These are phyloP conservation scores for Nycticorax nycticorax DNA, from an alignment of 2,113 vertebrate species.

Conservation along the genomic window DNA sequence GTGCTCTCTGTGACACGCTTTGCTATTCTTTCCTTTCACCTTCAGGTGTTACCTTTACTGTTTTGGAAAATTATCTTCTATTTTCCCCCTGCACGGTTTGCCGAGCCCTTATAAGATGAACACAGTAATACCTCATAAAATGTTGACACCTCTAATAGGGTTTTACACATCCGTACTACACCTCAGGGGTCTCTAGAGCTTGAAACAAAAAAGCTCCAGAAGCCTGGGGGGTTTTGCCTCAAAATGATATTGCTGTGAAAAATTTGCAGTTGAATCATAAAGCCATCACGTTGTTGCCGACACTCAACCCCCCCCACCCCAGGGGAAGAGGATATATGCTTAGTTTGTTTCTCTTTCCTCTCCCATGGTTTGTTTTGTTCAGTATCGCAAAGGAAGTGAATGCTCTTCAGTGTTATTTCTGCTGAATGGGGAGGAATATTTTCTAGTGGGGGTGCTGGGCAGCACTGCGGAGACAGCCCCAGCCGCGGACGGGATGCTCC, in stretches of 20 bases:
- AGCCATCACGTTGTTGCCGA: not conserved
- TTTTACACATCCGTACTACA: not conserved
- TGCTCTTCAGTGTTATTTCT: not conserved
- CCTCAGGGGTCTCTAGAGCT: not conserved
- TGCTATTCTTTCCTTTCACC: not conserved
- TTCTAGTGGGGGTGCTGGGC: not conserved
- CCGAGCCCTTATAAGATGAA: not conserved
- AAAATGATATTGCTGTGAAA: not conserved
- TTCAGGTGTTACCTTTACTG: not conserved
- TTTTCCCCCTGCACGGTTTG: not conserved
- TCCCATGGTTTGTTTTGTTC: not conserved
- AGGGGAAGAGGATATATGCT: not conserved
- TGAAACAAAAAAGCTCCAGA: not conserved
- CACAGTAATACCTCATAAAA: not conserved
- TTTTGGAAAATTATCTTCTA: not conserved
- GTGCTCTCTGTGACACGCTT: not conserved
- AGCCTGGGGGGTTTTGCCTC: not conserved
- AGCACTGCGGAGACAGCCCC: not conserved
- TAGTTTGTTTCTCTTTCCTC: not conserved
- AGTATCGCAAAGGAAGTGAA: not conserved
- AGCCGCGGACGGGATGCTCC: rapidly evolving
- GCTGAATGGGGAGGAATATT: not conserved
- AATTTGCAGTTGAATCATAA: not conserved
- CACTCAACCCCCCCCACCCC: no score
- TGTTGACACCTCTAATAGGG: not conserved